Evolutionary conservation across 2,797 vertebrate genomes (phyloP).

Genomic region (Sparidentex hasta): DNA sequence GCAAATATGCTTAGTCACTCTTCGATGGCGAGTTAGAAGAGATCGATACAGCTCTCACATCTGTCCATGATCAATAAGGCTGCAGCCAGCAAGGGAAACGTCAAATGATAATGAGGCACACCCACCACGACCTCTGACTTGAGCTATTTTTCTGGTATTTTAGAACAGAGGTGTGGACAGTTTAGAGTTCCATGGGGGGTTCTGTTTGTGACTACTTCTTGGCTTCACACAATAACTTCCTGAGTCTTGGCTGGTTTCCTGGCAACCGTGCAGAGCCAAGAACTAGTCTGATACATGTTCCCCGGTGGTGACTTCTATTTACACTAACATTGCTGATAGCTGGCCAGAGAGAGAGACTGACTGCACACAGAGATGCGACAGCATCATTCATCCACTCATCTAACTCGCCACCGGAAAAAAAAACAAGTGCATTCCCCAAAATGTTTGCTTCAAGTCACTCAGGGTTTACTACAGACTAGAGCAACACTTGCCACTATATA

Average conservation of each 20-base stretch:
- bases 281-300: not conserved
- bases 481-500: too few species aligned
- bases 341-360: not conserved
- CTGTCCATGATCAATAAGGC: not conserved
- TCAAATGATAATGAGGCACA: not conserved
- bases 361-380: too few species aligned
- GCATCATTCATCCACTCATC: too few species aligned
- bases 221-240: not conserved
- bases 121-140: too few species aligned
- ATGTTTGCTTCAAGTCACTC: not conserved
- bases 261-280: not conserved
- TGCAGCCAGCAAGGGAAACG: not conserved
- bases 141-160: too few species aligned
- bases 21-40: not conserved
- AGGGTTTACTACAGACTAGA: not conserved
- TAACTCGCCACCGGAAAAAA: not conserved
- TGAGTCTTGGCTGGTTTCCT: not conserved
- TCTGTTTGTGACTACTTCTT: constrained; percentile 4
- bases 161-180: not conserved
- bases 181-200: not conserved
- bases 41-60: not conserved
- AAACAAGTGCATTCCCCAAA: not conserved
- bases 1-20: not conserved
- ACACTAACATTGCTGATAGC: not conserved
- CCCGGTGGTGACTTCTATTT: not conserved